Base-by-base conservation (phyloP, 2,888 invertebrate species). In the Plebejus anna region DNA sequence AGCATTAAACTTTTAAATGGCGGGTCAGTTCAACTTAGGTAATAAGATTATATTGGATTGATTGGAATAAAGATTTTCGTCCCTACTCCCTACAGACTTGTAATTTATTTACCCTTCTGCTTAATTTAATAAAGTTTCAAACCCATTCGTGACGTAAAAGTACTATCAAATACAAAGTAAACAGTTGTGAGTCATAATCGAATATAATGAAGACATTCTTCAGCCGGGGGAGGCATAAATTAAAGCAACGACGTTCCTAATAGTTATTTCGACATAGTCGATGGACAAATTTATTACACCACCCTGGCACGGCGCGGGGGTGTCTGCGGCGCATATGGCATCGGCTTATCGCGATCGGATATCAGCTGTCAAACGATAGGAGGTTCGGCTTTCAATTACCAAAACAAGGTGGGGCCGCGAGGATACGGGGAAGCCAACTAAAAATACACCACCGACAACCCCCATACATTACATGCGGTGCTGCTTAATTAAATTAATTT, bases 281-380 rank as follows among this genome's bases (percentile, higher is more conserved):
- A 76, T 42, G n/a, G 76, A 76, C 76, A 76, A 76, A 72, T 76
- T 76, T 61, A 76, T 61, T 59, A 59, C 57, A 75, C 61, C 75
- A 76, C 78, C 59, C 78, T 76, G 59, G 75, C 38, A 61, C 72
- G 32, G 75, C 38, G 70, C 72, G 32, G 66, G 70, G 72, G 73
- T 59, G 82, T 81, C 82, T 81, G 80, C 79, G 80, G 78, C 83
- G 85, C 90, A 90, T 84, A 87, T 90, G 90, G 86, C 84, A 87
- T 88, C 89, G 85, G 85, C 83, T 87, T 90, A 90, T 90, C 89
- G 85, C 80, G 75, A 81, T 83, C 87, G 88, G 89, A 88, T 91
- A 91, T 92, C 92, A 90, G 88, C 88, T 90, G 92, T 90, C 90
- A 84, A 83, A 82, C 82, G 78, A 81, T 81, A 76, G 81, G 83